These are phyloP conservation scores for Cebus imitator DNA, from an alignment of 2,113 vertebrate species.

Conservation along the genomic window DNA sequence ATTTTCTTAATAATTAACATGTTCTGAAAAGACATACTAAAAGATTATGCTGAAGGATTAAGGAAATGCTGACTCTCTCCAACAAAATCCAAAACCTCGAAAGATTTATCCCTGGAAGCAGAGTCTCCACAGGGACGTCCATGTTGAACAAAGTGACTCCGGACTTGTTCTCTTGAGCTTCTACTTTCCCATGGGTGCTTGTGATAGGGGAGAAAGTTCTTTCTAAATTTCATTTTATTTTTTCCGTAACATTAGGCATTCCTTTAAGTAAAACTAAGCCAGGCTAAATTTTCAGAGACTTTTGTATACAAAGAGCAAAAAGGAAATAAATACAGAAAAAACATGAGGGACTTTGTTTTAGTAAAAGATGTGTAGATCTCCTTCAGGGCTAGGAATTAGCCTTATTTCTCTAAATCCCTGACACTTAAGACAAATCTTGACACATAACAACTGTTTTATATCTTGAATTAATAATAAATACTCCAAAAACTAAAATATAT, in stretches of 20 bases:
- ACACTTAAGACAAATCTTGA: background rate
- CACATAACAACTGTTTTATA: background rate
- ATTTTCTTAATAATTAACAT: constrained; percentile 42
- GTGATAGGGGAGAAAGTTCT: background rate
- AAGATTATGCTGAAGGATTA: background rate
- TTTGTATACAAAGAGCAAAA: background rate
- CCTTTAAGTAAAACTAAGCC: background rate
- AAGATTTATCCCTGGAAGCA: background rate
- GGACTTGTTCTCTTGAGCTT: constrained; percentile 5
- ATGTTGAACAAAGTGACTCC: background rate
- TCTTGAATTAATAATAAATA: background rate
- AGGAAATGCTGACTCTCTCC: background rate
- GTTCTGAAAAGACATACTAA: constrained; percentile 2
- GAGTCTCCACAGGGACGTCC: background rate
- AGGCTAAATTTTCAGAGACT: background rate
- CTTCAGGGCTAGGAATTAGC: background rate
- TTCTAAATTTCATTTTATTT: background rate
- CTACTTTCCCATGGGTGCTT: background rate
- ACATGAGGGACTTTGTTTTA: background rate
- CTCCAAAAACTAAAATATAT: background rate
- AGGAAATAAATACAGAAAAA: background rate
- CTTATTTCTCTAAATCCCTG: background rate
- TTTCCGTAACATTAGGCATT: background rate
- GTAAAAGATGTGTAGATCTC: background rate
- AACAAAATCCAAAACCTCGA: constrained; percentile 45